These are phyloP conservation scores for Neodontobutis hainanensis DNA, from an alignment of 2,113 vertebrate genomes.

Conservation along the genomic window DNA sequence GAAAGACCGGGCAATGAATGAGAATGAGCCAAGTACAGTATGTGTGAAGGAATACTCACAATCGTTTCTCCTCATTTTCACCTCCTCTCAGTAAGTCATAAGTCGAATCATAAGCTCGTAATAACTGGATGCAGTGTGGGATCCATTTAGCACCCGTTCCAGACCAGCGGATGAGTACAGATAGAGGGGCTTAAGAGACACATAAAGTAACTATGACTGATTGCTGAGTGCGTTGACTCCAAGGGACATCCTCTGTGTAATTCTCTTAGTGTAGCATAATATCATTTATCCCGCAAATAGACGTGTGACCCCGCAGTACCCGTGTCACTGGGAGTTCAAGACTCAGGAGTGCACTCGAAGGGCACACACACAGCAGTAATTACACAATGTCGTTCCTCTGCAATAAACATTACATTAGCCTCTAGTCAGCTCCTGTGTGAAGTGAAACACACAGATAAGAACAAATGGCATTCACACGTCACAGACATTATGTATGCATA, in stretches of 20 bases:
- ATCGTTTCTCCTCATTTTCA: slow-evolving; percentile 21
- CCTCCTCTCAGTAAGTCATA: slow-evolving; percentile 34
- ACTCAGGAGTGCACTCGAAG: slow-evolving; percentile 60
- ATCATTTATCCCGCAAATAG: slow-evolving; percentile 78
- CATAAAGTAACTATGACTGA: slow-evolving; percentile 76
- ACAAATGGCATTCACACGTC: slow-evolving; percentile 34
- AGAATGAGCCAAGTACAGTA: background rate
- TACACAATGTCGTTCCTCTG: slow-evolving; percentile 45
- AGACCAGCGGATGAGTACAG: slow-evolving; percentile 67
- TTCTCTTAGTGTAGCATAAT: slow-evolving; percentile 78
- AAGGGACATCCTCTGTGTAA: slow-evolving; percentile 78
- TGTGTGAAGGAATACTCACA: background rate
- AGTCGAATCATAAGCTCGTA: slow-evolving; percentile 63
- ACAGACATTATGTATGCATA: slow-evolving; percentile 59
- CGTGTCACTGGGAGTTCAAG: slow-evolving; percentile 76
- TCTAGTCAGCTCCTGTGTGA: slow-evolving; percentile 33
- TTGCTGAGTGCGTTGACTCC: slow-evolving; percentile 62
- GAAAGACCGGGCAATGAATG: slow-evolving; percentile 22
- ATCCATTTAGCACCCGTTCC: slow-evolving; percentile 73
- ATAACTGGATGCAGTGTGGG: slow-evolving; percentile 65
- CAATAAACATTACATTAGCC: slow-evolving; percentile 39
- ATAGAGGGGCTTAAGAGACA: slow-evolving; percentile 66
- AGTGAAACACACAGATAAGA: slow-evolving; percentile 50
- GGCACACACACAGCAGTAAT: slow-evolving; percentile 52
- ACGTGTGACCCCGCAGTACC: slow-evolving; percentile 71